Evolutionary conservation across 1,140 invertebrate species (phyloP), one percentile per base, ranked within the genome.

Genomic region (Chionoecetes opilio): DNA sequence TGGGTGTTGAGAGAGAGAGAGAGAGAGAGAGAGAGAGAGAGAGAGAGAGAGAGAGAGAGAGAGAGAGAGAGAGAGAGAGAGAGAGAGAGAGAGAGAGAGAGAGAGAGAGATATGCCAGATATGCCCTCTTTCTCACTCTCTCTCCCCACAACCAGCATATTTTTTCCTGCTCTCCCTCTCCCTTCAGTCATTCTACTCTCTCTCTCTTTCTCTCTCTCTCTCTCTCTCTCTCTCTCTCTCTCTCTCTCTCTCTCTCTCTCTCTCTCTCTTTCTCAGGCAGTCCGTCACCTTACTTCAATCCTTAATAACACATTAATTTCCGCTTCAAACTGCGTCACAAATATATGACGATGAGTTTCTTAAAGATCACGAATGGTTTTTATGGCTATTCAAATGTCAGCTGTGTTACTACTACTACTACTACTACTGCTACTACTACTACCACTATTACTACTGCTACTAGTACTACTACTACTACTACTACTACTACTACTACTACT

Each of bases 401-500:
- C 14, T 46, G 5, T 46, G 63, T 75, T 26, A 41, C 87, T 35
- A 37, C 8, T 88, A 14, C 86, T 88, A 37, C 86, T 87, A 87
- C 32, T 87, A 87, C 86, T 87, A 87, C 86, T 87, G 35, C 86
- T 34, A 87, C 86, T 34, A 87, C 85, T 87, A 87, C 85, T 87
- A 87, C 32, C 35, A 87, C 86, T 87, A 87, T 26, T 87, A 87
- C 85, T 87, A 87, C 85, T 87, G 32, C 85, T 87, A 87, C 31
- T 87, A 87, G n/a, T 17, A 87, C 86, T 88, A 63, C 53, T 63
- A 63, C 53, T 63, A 63, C 53, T 63, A 63, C 53, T 63, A 63
- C 53, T 63, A 63, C 53, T 63, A 63, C 53, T 63, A 21, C 53
- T 63, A 21, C 53, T 63, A 21, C 53, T 63, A n/a, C 63, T n/a